A percentile compares a stretch with the other conserved stretches of the same genome.
Evolutionary conservation across 2,888 invertebrate species (phyloP).

Genomic region (Penaeus monodon): DNA sequence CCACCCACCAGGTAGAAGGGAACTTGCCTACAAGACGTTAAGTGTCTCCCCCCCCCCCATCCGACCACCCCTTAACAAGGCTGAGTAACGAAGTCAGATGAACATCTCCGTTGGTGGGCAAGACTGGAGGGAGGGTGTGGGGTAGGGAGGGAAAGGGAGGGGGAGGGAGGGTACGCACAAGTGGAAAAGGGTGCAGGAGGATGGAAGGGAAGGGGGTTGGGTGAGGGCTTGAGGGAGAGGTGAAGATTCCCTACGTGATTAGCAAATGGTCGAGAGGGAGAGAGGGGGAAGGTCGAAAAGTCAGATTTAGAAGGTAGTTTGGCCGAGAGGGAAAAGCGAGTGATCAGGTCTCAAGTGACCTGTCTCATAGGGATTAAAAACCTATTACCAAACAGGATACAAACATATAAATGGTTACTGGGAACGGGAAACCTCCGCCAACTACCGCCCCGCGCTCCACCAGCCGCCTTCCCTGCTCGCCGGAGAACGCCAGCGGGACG

Average conservation of each 20-base stretch:
- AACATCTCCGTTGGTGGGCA: slow-evolving; percentile 5
- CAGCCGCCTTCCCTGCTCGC: too few species aligned
- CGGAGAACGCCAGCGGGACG: too few species aligned
- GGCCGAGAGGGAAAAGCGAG: too few species aligned
- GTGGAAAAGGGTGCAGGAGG: not conserved
- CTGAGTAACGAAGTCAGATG: not conserved
- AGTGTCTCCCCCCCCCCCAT: not conserved
- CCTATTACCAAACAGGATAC: too few species aligned
- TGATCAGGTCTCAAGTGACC: too few species aligned
- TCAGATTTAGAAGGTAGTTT: too few species aligned
- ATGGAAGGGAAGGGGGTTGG: not conserved
- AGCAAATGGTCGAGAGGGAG: not conserved
- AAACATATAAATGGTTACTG: too few species aligned
- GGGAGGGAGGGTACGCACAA: not conserved
- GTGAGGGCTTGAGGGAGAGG: slow-evolving; percentile 4
- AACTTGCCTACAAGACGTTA: not conserved
- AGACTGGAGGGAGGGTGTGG: not conserved
- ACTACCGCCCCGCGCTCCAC: too few species aligned
- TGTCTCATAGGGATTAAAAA: too few species aligned
- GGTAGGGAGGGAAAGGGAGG: not conserved
- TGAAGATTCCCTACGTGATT: not conserved
- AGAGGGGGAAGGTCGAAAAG: not conserved
- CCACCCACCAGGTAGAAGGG: not conserved
- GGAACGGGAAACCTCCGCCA: too few species aligned
- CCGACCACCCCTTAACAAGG: not conserved